phyloP scores from a whole-genome alignment of 92 coral and sea anemone genomes.

The Desmophyllum pertusum region DNA sequence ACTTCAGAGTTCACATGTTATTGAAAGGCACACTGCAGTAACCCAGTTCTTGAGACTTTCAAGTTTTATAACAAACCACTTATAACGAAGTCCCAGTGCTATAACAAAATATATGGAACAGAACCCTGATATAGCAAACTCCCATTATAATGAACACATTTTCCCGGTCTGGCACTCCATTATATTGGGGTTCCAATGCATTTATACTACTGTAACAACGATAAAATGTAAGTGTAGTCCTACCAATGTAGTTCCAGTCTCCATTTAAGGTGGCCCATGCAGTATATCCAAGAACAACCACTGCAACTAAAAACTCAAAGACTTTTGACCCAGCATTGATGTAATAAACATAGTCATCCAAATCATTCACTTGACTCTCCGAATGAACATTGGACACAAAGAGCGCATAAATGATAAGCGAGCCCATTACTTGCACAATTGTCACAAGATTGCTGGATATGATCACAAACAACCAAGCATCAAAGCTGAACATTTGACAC shows the following conservation, averaged over 20 bases:
- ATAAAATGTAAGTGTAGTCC: too few species aligned
- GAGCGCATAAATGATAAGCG: constrained; percentile 75
- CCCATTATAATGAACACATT: too few species aligned
- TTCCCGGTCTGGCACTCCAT: too few species aligned
- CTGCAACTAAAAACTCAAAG: constrained; percentile 91
- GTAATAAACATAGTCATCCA: constrained; percentile 95
- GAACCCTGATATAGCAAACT: too few species aligned
- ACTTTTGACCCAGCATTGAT: constrained; percentile 86
- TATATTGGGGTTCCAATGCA: too few species aligned
- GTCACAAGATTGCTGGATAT: constrained; percentile 90
- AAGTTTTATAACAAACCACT: too few species aligned
- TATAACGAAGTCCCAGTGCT: too few species aligned
- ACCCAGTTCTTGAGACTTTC: too few species aligned
- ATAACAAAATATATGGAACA: too few species aligned
- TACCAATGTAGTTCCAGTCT: constrained; percentile 90
- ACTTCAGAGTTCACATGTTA: too few species aligned
- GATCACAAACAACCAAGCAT: constrained; percentile 90
- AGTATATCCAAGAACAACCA: constrained; percentile 79
- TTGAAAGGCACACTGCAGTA: too few species aligned
- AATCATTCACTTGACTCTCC: constrained; percentile 67
- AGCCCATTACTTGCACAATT: constrained; percentile 79
- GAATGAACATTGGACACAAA: constrained; percentile 80
- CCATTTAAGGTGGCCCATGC: constrained; percentile 85
- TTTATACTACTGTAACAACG: too few species aligned
- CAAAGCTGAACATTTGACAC: constrained; percentile 75